Conservation (phyloP, 1,140 invertebrate species). For the Trachymyrmex septentrionalis region DNA sequence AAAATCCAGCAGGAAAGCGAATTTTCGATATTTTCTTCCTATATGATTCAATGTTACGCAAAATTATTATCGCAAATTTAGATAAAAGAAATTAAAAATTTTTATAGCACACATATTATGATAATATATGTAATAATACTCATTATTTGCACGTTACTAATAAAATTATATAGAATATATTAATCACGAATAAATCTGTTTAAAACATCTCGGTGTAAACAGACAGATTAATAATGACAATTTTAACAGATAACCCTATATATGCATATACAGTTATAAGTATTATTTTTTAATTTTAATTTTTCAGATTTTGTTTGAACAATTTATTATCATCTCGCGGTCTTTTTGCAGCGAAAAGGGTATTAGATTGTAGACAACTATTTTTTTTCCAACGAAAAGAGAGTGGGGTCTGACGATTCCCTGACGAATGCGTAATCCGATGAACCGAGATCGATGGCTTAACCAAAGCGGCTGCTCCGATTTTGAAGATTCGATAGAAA, state of each 20-base stretch:
- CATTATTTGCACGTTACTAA: not conserved
- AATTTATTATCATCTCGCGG: not conserved
- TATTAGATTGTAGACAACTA: conserved; percentile 13
- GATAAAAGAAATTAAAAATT: conserved; percentile 10
- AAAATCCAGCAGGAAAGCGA: conserved; percentile 17
- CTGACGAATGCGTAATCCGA: conserved; percentile 56
- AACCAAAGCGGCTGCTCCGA: conserved; percentile 23
- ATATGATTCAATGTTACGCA: not conserved
- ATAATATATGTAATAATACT: not conserved
- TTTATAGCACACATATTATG: conserved; percentile 20
- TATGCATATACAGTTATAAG: no score
- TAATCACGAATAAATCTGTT: conserved; percentile 1
- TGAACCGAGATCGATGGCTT: conserved; percentile 50
- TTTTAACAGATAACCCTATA: not conserved
- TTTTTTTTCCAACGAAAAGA: not conserved
- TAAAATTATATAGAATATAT: not conserved
- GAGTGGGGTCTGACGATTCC: not conserved
- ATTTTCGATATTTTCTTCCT: conserved; percentile 44
- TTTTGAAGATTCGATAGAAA: conserved; percentile 55
- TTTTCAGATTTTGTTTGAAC: not conserved
- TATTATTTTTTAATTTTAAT: not conserved
- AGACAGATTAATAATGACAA: not conserved
- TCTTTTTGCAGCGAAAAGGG: not conserved
- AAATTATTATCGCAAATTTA: conserved; percentile 22
- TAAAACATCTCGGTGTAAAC: not conserved